A percentile compares a stretch with the other conserved stretches of the same genome.
Conservation (phyloP, 2,113 vertebrate genomes). For the Erpornis zantholeuca region DNA sequence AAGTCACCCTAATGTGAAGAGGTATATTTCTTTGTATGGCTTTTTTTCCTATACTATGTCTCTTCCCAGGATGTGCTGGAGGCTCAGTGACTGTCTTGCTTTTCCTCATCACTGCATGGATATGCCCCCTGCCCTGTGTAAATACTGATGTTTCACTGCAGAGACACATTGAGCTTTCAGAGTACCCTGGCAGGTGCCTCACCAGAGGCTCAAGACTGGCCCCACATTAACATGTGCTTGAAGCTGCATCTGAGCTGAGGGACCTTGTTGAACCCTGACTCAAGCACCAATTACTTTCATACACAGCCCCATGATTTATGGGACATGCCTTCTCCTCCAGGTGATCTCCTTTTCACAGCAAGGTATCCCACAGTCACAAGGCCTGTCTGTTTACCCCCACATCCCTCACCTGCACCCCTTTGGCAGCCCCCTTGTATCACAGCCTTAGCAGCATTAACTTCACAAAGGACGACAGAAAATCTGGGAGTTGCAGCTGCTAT, state of each 20-base stretch:
- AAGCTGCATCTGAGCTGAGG: not conserved
- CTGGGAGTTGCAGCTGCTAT: not conserved
- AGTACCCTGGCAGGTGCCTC: not conserved
- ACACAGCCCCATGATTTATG: not conserved
- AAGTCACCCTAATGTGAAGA: not conserved
- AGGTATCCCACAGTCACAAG: not conserved
- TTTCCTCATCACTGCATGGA: accelerated
- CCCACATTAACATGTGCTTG: not conserved
- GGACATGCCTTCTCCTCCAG: not conserved
- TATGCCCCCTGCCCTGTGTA: not conserved
- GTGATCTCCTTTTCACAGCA: not conserved
- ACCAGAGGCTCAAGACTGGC: not conserved
- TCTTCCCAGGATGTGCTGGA: not conserved
- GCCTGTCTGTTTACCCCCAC: accelerated
- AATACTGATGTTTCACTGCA: not conserved
- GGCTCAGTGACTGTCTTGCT: not conserved
- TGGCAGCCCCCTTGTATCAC: accelerated
- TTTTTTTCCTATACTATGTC: not conserved
- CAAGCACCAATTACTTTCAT: not conserved
- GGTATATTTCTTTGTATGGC: not conserved
- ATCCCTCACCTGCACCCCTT: no score
- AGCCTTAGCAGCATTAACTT: not conserved
- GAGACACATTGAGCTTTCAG: not conserved
- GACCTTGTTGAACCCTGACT: not conserved
- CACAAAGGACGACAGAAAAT: not conserved